Percentiles rank a stretch among this genome's conserved stretches.
phyloP scores from a whole-genome alignment of 2,797 vertebrate species.

The Mormyrus hasselquistii region DNA sequence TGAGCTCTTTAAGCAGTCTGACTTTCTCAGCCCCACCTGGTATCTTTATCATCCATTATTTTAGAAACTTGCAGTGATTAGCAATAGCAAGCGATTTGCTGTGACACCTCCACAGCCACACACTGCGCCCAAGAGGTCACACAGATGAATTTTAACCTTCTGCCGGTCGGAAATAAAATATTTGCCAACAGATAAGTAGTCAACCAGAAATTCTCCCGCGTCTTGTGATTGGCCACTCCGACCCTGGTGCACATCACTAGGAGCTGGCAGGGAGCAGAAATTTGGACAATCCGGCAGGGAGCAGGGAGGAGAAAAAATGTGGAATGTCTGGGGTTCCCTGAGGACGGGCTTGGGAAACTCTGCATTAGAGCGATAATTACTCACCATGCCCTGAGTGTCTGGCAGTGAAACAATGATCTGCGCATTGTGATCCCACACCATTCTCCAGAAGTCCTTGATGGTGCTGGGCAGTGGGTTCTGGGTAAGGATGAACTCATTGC shows the following conservation, averaged over 20 bases:
- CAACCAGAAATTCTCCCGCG: neutral
- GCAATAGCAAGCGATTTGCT: neutral
- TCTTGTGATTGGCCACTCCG: neutral
- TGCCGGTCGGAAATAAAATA: neutral
- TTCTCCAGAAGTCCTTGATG: conserved; percentile 89
- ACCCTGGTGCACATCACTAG: neutral
- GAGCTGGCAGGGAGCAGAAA: neutral
- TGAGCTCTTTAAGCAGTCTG: neutral
- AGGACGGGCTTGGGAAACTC: neutral
- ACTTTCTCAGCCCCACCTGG: neutral
- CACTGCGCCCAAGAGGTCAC: neutral
- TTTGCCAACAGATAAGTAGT: neutral
- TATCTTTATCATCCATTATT: neutral
- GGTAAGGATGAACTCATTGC: conserved; percentile 83
- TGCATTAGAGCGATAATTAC: neutral
- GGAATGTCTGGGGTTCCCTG: neutral
- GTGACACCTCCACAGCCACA: neutral
- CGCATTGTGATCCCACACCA: conserved; percentile 90
- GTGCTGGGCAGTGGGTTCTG: conserved; percentile 88
- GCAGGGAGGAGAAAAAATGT: neutral
- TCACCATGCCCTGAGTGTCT: conserved; percentile 76
- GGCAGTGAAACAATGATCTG: conserved; percentile 80
- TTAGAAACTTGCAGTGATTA: neutral
- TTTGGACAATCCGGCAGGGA: neutral
- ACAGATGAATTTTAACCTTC: neutral